Conservation (phyloP, 2,797 vertebrate species). For the Pachyuromys duprasi region DNA sequence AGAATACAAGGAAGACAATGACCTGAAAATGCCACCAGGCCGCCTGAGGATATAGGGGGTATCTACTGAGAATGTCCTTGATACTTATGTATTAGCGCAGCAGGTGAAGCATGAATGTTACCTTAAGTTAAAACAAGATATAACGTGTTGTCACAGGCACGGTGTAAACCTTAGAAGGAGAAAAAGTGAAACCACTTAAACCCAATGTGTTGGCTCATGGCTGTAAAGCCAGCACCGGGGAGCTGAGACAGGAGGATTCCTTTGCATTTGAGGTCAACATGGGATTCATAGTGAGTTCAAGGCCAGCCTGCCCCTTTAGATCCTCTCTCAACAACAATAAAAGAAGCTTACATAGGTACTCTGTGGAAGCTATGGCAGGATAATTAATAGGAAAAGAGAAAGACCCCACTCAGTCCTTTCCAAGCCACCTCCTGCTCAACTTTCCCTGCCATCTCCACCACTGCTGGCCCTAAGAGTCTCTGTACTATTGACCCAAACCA, state of each 20-base stretch:
- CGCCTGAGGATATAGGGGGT: neutral
- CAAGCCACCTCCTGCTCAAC: neutral
- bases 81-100: too few species aligned
- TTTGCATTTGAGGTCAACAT: neutral
- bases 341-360: neutral
- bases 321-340: neutral
- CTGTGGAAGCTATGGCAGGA: neutral
- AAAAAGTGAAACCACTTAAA: neutral
- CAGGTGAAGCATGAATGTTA: neutral
- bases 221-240: neutral
- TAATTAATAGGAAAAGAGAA: neutral
- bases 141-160: neutral
- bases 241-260: neutral
- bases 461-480: neutral
- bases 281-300: neutral
- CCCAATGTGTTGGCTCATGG: neutral
- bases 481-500: neutral
- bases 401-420: neutral
- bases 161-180: neutral
- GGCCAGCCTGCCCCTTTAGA: neutral
- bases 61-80: too few species aligned
- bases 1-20: neutral
- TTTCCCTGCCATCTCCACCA: neutral
- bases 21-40: neutral
- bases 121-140: neutral